Evolutionary conservation across 2,113 vertebrate species (phyloP), one percentile per base, ranked within the genome.

Genomic region (Hippopotamus amphibius): DNA sequence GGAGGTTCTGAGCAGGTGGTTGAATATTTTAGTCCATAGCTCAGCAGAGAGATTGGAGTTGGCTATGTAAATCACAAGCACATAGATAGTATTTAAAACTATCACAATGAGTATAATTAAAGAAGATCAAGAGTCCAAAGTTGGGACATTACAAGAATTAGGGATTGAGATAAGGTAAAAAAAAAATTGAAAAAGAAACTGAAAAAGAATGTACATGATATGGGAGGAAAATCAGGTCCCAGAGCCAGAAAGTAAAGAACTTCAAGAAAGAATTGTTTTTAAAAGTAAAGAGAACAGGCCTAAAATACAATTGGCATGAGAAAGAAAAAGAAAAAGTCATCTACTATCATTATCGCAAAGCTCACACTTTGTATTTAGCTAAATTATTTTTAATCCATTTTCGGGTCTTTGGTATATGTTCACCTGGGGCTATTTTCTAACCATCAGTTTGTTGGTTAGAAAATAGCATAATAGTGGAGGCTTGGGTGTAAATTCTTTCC

Each of bases 21-120:
- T 93, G 82, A 69, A 89, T 97, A 96, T 97, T 97, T 98, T 96
- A 93, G 86, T 96, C 82, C 71, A 77, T 53, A 89, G n/a, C 66
- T 65, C 69, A 81, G 74, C 92, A 72, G 26, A 93, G 61, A 94
- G 95, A 95, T 87, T 93, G 74, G 37, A 92, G 63, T 82, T 93
- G 17, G 85, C 91, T 96, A 96, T 96, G 83, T 92, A 96, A 96
- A 96, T 94, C 74, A 83, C 46, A 86, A 91, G 72, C 63, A 83
- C 53, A 72, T 89, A 88, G 65, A 85, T 71, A 85, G 48, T 95
- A 93, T 93, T 89, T 93, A 89, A 92, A 91, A 79, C 41, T 15
- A 84, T 90, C 57, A 66, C 74, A 89, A 50, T 82, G 82, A 96
- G 28, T 90, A 80, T 48, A 66, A 5, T 74, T 77, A 82, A 95